Evolutionary conservation across 2,113 vertebrate species (phyloP), one percentile per base, ranked within the genome.

Genomic region (Ophiodon elongatus): DNA sequence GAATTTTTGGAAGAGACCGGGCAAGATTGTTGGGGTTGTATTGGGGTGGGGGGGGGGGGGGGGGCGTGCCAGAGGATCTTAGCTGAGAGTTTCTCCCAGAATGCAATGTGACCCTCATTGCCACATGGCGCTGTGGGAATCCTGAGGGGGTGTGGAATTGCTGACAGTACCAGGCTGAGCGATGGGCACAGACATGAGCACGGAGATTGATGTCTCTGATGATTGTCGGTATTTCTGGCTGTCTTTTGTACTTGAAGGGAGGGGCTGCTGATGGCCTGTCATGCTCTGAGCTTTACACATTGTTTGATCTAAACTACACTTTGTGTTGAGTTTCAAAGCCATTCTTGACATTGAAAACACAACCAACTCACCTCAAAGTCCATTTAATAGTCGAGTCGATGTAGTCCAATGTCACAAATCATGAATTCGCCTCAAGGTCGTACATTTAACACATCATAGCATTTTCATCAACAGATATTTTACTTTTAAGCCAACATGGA

Each of bases 31-130:
- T 68, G 64, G 21, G 73, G 62, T 7, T 76, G 39, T 8, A n/a
- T 64, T 6, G 59, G 79, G 78, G 81, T 74, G 8, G 57, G 80
- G 68, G 39, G 15, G 59, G 79, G 78, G 81, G 76, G 8, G 57
- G 80, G 68, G 39, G 25, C 10, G 41, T 75, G 72, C 84, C 89
- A 85, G 87, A 81, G 89, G 79, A 88, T 87, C 56, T 85, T 64
- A 84, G 54, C 74, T 39, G 64, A 83, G 80, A 85, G 80, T 85
- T 80, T 87, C 82, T 91, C 89, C 86, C 89, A 91, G 90, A 91
- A 92, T 93, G 90, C 92, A 91, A 90, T 72, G 87, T 83, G 85
- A 93, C 86, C 89, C 90, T 80, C 31, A 39, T 39, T 84, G 89
- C 85, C 92, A 90, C 88, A 91, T 87, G 91, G 85, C 52, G 31